Percentiles rank a stretch among this genome's conserved stretches.
phyloP scores from a whole-genome alignment of 2,888 invertebrate genomes.

The Spilarctia lutea region DNA sequence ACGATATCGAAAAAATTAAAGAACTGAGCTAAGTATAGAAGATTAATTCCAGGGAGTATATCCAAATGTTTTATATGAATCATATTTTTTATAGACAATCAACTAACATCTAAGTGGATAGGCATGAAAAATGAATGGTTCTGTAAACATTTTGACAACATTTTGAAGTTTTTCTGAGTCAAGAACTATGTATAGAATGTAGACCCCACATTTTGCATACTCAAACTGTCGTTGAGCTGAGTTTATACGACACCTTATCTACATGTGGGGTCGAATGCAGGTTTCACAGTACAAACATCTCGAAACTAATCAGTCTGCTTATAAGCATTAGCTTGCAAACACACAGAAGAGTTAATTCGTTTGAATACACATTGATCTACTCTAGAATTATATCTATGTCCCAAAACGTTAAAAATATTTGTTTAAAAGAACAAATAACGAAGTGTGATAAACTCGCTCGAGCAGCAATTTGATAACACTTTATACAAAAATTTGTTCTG shows the following conservation, averaged over 20 bases:
- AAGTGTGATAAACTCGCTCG: constrained; percentile 71
- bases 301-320: background rate
- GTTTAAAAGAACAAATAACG: constrained; percentile 65
- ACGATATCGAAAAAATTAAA: too few species aligned
- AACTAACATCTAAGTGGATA: too few species aligned
- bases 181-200: background rate
- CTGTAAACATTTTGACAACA: too few species aligned
- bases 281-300: background rate
- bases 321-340: background rate
- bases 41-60: too few species aligned
- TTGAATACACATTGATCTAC: constrained; percentile 30
- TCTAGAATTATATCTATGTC: constrained; percentile 37
- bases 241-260: background rate
- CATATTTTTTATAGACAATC: too few species aligned
- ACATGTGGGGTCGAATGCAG: background rate
- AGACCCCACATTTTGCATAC: too few species aligned
- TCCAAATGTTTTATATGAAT: too few species aligned
- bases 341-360: constrained; percentile 13
- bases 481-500: constrained; percentile 53
- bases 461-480: constrained; percentile 73
- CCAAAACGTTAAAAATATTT: constrained; percentile 73
- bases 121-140: too few species aligned
- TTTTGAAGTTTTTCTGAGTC: background rate
- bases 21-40: too few species aligned
- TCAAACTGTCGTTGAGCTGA: background rate